A percentile compares a stretch with the other conserved stretches of the same genome.
Conservation (phyloP, 2,797 vertebrate species). For the Pterois miles region DNA sequence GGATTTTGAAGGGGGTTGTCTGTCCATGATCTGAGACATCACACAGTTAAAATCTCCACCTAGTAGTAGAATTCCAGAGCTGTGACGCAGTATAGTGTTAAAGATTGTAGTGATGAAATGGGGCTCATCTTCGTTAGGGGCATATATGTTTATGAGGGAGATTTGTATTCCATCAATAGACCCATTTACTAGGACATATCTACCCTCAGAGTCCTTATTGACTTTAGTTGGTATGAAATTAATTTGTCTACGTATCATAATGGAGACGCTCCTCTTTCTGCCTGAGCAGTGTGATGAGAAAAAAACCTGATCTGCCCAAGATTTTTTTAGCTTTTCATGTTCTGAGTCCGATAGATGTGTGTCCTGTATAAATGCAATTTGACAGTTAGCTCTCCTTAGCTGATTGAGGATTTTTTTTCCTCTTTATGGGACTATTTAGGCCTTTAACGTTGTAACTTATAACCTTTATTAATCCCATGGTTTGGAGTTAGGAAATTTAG, state of each 20-base stretch:
- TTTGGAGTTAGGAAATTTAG: too few species aligned
- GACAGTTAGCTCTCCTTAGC: too few species aligned
- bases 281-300: too few species aligned
- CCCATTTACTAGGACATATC: background rate
- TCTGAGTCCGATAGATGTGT: too few species aligned
- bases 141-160: background rate
- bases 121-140: background rate
- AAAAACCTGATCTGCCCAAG: too few species aligned
- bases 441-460: background rate
- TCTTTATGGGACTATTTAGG: background rate
- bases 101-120: background rate
- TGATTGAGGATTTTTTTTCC: background rate
- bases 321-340: too few species aligned
- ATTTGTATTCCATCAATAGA: background rate
- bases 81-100: background rate
- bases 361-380: too few species aligned
- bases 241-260: too few species aligned
- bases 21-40: background rate
- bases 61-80: background rate
- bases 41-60: constrained; percentile 20
- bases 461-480: background rate
- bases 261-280: too few species aligned
- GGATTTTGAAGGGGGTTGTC: background rate
- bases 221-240: too few species aligned
- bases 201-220: too few species aligned